Percentiles rank a stretch among this genome's conserved stretches.
Evolutionary conservation across 2,888 invertebrate genomes (phyloP).

Genomic region (Campoplex nolae): DNA sequence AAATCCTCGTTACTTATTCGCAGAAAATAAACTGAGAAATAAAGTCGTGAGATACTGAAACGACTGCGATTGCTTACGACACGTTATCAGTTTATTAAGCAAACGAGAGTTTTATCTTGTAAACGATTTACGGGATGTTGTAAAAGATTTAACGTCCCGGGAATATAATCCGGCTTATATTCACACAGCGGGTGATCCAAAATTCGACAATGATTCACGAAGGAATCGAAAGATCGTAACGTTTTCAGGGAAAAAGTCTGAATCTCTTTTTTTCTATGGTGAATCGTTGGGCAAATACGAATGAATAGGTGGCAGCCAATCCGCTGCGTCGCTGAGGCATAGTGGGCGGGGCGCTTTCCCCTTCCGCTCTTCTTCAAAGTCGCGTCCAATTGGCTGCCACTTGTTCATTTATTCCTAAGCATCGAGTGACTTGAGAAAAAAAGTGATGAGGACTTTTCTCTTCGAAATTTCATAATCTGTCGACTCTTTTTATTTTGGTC

Average conservation of each 20-base stretch:
- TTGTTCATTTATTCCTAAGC: not conserved
- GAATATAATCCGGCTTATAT: constrained; percentile 22
- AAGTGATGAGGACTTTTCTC: not conserved
- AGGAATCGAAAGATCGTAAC: not conserved
- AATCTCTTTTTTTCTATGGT: not conserved
- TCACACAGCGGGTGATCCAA: not conserved
- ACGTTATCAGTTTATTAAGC: constrained; percentile 37
- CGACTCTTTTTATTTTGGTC: not conserved
- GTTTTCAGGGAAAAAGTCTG: not conserved
- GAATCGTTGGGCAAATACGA: not conserved
- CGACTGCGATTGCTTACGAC: not conserved
- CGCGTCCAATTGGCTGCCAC: not conserved
- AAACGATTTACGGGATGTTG: constrained; percentile 43
- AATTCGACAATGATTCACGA: not conserved
- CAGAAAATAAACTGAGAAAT: not conserved
- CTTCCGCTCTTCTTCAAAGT: not conserved
- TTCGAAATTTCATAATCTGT: not conserved
- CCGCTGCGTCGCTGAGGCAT: not conserved
- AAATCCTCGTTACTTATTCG: constrained; percentile 2
- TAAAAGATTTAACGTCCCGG: constrained; percentile 11
- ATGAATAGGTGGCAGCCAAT: not conserved
- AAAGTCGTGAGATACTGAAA: constrained; percentile 3
- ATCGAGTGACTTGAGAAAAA: not conserved
- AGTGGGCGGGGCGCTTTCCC: not conserved
- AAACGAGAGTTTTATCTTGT: constrained; percentile 50